Conservation (phyloP, 2,888 invertebrate species). For the Gymnocheta viridis region DNA sequence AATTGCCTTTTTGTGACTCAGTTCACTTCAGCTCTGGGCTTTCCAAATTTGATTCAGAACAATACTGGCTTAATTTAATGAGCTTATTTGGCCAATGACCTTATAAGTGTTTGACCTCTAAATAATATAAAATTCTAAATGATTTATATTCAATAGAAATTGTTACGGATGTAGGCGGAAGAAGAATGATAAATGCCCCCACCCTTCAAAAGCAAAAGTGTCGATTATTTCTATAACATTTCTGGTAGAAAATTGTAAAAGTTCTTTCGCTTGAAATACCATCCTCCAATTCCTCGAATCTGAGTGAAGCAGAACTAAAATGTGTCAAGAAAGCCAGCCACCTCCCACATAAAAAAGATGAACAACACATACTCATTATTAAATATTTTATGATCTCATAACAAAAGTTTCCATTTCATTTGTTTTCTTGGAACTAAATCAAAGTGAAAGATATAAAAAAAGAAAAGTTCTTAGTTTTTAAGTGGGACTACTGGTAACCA, state of each 20-base stretch:
- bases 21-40: too few species aligned
- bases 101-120: background rate
- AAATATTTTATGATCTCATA: constrained; percentile 17
- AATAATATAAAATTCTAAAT: background rate
- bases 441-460: too few species aligned
- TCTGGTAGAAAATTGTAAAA: too few species aligned
- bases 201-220: too few species aligned
- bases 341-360: background rate
- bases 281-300: background rate
- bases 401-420: constrained; percentile 18
- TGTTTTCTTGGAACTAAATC: background rate
- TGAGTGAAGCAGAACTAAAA: background rate
- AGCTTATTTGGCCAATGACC: background rate
- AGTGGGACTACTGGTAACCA: background rate
- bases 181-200: background rate
- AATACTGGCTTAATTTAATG: background rate
- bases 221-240: too few species aligned
- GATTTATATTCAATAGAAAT: background rate
- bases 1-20: too few species aligned
- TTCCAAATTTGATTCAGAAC: too few species aligned
- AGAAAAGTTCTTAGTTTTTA: background rate
- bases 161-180: background rate
- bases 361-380: background rate
- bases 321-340: background rate
- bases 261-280: too few species aligned